Percentiles rank a stretch among this genome's conserved stretches.
Evolutionary conservation across 2,888 invertebrate genomes (phyloP).

Genomic region (Polia nebulosa): DNA sequence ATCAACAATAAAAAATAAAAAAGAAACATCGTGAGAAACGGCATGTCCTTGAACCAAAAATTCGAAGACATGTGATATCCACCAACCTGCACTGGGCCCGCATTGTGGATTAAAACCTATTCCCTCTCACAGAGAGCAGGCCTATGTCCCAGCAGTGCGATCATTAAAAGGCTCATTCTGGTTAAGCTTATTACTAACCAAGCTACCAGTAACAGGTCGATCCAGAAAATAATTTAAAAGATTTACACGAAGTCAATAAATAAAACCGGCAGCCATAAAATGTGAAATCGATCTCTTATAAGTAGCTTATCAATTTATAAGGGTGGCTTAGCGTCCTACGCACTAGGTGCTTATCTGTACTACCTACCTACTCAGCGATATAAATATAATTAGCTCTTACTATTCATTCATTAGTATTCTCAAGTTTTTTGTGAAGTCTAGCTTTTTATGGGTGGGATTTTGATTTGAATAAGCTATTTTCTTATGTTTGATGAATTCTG

Average conservation of each 20-base stretch:
- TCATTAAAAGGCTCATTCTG: too few species aligned
- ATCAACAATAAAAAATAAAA: too few species aligned
- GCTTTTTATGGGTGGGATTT: neutral
- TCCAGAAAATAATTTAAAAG: slow-evolving; percentile 43
- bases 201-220: neutral
- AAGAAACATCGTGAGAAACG: too few species aligned
- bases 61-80: too few species aligned
- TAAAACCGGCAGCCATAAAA: slow-evolving; percentile 43
- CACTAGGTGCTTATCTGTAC: slow-evolving; percentile 71
- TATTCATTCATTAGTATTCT: slow-evolving; percentile 26
- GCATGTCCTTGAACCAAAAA: too few species aligned
- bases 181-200: too few species aligned
- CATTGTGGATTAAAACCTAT: too few species aligned
- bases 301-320: slow-evolving; percentile 85
- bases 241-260: slow-evolving; percentile 44
- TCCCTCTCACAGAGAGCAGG: too few species aligned
- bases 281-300: slow-evolving; percentile 79
- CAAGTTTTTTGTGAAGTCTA: neutral
- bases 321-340: slow-evolving; percentile 76
- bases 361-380: slow-evolving; percentile 23
- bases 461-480: neutral
- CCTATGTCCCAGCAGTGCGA: too few species aligned
- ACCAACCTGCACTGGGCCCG: too few species aligned
- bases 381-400: slow-evolving; percentile 6
- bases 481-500: neutral